A percentile compares a stretch with the other conserved stretches of the same genome.
Evolutionary conservation across 2,797 vertebrate genomes (phyloP).

Genomic region (Cuniculus paca): DNA sequence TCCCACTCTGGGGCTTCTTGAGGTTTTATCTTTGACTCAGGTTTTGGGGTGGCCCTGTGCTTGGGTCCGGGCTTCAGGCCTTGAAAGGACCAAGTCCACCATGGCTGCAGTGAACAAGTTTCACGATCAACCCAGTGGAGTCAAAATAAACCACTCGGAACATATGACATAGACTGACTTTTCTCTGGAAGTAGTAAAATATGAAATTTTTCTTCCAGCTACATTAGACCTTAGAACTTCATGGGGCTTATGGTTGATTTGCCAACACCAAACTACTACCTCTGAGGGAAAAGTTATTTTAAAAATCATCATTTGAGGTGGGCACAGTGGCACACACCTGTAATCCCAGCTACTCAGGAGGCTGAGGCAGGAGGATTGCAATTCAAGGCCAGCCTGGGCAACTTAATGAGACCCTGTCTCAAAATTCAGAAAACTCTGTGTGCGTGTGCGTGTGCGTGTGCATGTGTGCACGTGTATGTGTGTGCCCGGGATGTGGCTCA

Average conservation of each 20-base stretch:
- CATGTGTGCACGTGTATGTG: no score
- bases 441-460: not conserved
- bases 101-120: rapidly evolving
- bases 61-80: not conserved
- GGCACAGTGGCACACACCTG: not conserved
- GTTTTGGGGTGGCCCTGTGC: not conserved
- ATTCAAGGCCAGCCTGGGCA: not conserved
- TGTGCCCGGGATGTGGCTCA: not conserved
- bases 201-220: not conserved
- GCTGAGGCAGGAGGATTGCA: not conserved
- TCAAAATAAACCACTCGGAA: not conserved
- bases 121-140: no score
- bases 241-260: not conserved
- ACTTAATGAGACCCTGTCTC: not conserved
- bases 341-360: not conserved
- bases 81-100: not conserved
- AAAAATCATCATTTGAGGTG: not conserved
- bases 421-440: not conserved
- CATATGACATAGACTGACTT: rapidly evolving
- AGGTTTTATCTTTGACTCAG: not conserved
- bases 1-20: not conserved
- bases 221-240: not conserved
- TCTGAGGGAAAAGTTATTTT: not conserved
- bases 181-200: not conserved
- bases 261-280: not conserved